A percentile compares a stretch with the other conserved stretches of the same genome.
Evolutionary conservation across 2,113 vertebrate genomes (phyloP).

Genomic region (Gracilinanus agilis): DNA sequence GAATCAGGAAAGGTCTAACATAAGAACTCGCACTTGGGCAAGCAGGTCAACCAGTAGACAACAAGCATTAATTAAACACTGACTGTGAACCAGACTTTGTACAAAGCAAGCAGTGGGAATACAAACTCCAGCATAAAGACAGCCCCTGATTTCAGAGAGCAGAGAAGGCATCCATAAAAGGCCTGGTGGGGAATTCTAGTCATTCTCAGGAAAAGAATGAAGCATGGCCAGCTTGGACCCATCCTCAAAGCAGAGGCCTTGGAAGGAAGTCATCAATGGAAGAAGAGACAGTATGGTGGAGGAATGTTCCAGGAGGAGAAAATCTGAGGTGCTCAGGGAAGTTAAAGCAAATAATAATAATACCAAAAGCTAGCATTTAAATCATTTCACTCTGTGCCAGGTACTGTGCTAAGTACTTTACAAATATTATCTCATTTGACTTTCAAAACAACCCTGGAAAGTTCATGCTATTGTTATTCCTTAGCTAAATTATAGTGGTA

Average conservation of each 20-base stretch:
- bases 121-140: background rate
- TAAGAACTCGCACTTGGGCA: background rate
- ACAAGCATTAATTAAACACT: background rate
- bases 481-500: background rate
- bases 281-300: background rate
- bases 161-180: background rate
- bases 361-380: background rate
- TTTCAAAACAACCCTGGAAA: background rate
- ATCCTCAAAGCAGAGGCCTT: background rate
- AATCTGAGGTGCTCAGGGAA: background rate
- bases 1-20: background rate
- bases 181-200: background rate
- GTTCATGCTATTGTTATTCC: background rate
- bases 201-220: background rate
- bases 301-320: background rate
- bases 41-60: background rate
- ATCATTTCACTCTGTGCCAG: background rate
- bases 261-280: background rate
- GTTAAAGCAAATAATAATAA: background rate
- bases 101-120: background rate
- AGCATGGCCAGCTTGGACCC: background rate
- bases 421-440: background rate
- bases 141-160: background rate
- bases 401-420: background rate
- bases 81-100: background rate